Base-by-base conservation (phyloP, 2,888 invertebrate species). In the Nymphalis polychloros region DNA sequence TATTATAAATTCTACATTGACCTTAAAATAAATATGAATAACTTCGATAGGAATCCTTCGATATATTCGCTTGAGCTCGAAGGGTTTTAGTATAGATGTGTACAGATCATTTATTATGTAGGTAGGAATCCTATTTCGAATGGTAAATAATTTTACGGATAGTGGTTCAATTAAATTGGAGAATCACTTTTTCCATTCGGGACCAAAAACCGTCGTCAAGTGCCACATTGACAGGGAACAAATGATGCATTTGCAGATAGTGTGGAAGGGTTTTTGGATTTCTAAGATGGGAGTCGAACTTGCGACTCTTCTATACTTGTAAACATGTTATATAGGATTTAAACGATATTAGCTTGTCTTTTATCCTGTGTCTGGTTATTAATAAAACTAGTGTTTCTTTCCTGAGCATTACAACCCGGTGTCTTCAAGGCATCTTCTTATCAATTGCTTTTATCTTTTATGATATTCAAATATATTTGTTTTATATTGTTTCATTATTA, bases 71-170 rank as follows among this genome's bases (percentile, higher is more conserved):
- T 4, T 41, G 41, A 41, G 49, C n/a, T 57, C 41, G 13, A 57
- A 57, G 20, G 41, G 57, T 55, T 31, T 27, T 27, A 23, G 27
- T 57, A 57, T 41, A 19, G 57, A 41, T 57, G 19, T 57, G 57
- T n/a, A 57, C 41, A 41, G 64, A 59, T 67, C 67, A 63, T 72
- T 73, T 71, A 60, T 73, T 72, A 65, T 60, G 63, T 73, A 79
- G 55, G 67, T 73, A 79, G 55, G 67, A 80, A 78, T 80, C 82
- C 79, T 81, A 83, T 84, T 85, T 86, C 83, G 80, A 86, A 86
- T 85, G 85, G 86, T 90, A 88, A 90, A 89, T 88, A 90, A 90
- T 91, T 90, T 90, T 86, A 90, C 89, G 90, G 88, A 75, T 80
- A 85, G 83, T 88, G 87, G 82, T 86, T 88, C 84, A 83, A 89